A percentile compares a stretch with the other conserved stretches of the same genome.
These are phyloP conservation scores for Danaus plexippus DNA, from an alignment of 1,140 invertebrate genomes.

Conservation along the genomic window DNA sequence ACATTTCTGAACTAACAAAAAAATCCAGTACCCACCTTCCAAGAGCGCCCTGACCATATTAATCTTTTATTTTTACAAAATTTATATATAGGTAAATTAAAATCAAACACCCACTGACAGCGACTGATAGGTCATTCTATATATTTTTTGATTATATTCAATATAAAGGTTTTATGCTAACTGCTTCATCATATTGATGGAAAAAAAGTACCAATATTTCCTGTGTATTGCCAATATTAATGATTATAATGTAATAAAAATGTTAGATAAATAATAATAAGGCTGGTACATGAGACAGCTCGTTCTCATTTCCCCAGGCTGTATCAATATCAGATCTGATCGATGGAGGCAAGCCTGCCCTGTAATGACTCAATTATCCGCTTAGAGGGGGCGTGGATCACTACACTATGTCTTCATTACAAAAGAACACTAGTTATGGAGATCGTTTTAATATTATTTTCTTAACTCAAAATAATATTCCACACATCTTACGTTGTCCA, in stretches of 20 bases:
- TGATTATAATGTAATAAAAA: conserved; percentile 17
- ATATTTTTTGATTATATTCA: too few relatives aligned
- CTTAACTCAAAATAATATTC: not conserved
- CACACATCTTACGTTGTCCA: not conserved
- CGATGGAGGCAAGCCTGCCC: conserved; percentile 42
- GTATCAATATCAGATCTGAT: conserved; percentile 41
- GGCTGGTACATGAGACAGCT: not conserved
- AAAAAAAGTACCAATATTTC: conserved; percentile 4
- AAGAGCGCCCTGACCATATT: too few relatives aligned
- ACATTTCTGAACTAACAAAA: too few relatives aligned
- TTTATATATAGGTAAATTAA: too few relatives aligned
- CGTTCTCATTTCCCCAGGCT: conserved; percentile 33
- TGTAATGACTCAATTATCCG: conserved; percentile 69
- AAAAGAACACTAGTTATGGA: conserved; percentile 35
- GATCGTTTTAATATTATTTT: conserved; percentile 17
- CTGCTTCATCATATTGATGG: not conserved
- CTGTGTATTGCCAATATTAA: conserved; percentile 13
- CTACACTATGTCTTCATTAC: conserved; percentile 65
- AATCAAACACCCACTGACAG: too few relatives aligned
- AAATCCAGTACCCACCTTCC: too few relatives aligned
- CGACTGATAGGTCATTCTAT: too few relatives aligned
- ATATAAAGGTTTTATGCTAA: not conserved
- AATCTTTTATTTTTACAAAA: too few relatives aligned
- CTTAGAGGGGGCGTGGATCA: conserved; percentile 53
- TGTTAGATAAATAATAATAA: conserved; percentile 8